Evolutionary conservation across 2,888 invertebrate genomes (phyloP).

Genomic region (Ceramica pisi): DNA sequence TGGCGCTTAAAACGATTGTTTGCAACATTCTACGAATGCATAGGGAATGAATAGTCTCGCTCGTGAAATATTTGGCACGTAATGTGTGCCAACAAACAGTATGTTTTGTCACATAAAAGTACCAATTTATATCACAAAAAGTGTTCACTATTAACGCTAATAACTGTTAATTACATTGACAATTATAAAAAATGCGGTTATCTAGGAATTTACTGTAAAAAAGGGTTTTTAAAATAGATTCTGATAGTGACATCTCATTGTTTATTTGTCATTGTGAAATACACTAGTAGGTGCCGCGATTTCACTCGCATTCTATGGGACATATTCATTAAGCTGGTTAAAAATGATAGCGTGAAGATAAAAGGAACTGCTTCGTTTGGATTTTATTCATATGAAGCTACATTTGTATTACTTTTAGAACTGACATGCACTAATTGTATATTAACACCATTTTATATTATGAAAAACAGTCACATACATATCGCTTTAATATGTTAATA

Average conservation of each 20-base stretch:
- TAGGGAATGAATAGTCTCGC: not conserved
- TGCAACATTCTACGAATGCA: slow-evolving; percentile 1
- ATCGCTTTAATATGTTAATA: not conserved
- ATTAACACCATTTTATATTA: slow-evolving; percentile 6
- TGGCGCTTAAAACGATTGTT: not conserved
- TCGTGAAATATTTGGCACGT: slow-evolving; percentile 39
- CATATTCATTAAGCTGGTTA: not conserved
- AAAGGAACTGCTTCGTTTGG: not conserved
- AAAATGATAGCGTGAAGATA: too few species aligned
- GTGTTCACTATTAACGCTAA: slow-evolving; percentile 28
- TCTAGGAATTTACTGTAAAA: slow-evolving; percentile 5
- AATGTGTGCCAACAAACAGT: slow-evolving; percentile 17
- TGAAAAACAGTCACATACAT: not conserved
- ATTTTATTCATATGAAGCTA: not conserved
- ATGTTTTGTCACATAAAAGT: slow-evolving; percentile 18
- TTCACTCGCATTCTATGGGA: not conserved
- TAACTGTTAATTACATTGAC: slow-evolving; percentile 33
- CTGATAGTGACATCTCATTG: slow-evolving; percentile 15
- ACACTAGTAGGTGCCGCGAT: not conserved
- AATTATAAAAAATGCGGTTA: slow-evolving; percentile 5
- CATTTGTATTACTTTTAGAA: not conserved
- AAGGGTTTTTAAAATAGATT: not conserved
- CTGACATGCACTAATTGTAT: not conserved
- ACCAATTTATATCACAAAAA: slow-evolving; percentile 20
- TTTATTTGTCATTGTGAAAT: slow-evolving; percentile 17